Evolutionary conservation across 2,113 vertebrate genomes (phyloP).

Genomic region (Mormoops blainvillei): DNA sequence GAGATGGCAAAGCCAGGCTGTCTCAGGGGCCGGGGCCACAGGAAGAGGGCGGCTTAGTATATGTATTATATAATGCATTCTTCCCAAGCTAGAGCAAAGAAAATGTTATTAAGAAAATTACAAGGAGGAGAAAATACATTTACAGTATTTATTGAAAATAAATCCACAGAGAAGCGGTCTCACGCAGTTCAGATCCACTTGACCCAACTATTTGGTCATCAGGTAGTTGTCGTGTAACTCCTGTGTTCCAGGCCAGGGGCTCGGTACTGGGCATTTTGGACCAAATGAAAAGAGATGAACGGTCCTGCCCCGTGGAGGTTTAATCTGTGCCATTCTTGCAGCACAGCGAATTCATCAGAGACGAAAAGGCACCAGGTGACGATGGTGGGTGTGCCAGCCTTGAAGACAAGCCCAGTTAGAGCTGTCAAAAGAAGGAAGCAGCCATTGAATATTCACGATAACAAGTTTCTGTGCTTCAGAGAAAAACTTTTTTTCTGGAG

Average conservation of each 20-base stretch:
- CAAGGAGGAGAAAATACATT: not conserved
- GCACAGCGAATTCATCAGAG: not conserved
- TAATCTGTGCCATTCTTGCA: not conserved
- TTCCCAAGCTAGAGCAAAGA: not conserved
- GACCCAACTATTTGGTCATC: not conserved
- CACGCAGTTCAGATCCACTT: not conserved
- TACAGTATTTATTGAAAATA: not conserved
- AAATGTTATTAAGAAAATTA: too few species aligned
- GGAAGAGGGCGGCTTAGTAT: not conserved
- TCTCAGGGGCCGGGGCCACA: not conserved
- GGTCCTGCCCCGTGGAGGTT: not conserved
- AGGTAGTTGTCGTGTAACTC: not conserved
- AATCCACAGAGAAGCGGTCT: not conserved
- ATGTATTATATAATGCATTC: not conserved
- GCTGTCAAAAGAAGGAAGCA: not conserved
- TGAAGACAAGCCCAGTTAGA: not conserved
- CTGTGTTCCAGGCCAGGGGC: not conserved
- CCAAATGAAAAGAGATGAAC: not conserved
- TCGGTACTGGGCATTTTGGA: not conserved
- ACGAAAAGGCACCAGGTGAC: not conserved
- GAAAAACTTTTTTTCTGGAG: not conserved
- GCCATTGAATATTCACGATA: not conserved
- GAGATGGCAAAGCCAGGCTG: not conserved
- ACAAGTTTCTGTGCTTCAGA: not conserved
- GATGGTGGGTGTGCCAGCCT: accelerated